A percentile compares a stretch with the other conserved stretches of the same genome.
phyloP scores from a whole-genome alignment of 2,797 vertebrate species.

The Echeneis naucrates region DNA sequence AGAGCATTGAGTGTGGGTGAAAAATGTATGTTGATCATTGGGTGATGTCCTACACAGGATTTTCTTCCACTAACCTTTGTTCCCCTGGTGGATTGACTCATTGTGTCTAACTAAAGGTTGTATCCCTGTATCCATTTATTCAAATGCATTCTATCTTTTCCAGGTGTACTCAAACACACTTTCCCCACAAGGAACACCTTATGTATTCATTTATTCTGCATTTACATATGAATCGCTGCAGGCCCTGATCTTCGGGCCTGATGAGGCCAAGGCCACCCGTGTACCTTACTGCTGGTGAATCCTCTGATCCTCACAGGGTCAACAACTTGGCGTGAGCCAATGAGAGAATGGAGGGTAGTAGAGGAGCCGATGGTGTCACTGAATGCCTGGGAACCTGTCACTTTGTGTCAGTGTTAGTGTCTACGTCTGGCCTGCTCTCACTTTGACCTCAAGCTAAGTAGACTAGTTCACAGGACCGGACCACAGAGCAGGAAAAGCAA shows the following conservation, averaged over 20 bases:
- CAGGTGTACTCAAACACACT: constrained; percentile 64
- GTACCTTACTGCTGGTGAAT: constrained; percentile 67
- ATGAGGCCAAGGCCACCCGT: constrained; percentile 39
- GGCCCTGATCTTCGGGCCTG: constrained; percentile 60
- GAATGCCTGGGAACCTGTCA: constrained; percentile 86
- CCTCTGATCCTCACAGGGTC: constrained; percentile 75
- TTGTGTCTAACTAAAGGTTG: constrained; percentile 43
- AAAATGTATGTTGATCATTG: neutral
- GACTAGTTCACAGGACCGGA: constrained; percentile 73
- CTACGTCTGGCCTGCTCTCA: constrained; percentile 76
- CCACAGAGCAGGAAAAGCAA: constrained; percentile 52
- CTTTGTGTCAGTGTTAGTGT: constrained; percentile 81
- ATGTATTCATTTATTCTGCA: constrained; percentile 75
- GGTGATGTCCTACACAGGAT: constrained; percentile 7
- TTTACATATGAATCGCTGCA: constrained; percentile 65
- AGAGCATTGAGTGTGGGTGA: neutral
- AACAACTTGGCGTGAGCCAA: constrained; percentile 74
- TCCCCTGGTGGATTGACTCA: constrained; percentile 40
- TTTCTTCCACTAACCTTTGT: neutral
- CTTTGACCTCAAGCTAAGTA: constrained; percentile 76
- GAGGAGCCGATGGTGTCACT: constrained; percentile 77
- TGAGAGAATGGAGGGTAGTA: constrained; percentile 46
- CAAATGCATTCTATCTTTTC: constrained; percentile 66
- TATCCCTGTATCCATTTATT: constrained; percentile 50
- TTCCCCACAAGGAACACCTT: constrained; percentile 63